A percentile compares a stretch with the other conserved stretches of the same genome.
These are phyloP conservation scores for Drosophila infuscata DNA, from an alignment of 2,888 invertebrate genomes.

Conservation along the genomic window DNA sequence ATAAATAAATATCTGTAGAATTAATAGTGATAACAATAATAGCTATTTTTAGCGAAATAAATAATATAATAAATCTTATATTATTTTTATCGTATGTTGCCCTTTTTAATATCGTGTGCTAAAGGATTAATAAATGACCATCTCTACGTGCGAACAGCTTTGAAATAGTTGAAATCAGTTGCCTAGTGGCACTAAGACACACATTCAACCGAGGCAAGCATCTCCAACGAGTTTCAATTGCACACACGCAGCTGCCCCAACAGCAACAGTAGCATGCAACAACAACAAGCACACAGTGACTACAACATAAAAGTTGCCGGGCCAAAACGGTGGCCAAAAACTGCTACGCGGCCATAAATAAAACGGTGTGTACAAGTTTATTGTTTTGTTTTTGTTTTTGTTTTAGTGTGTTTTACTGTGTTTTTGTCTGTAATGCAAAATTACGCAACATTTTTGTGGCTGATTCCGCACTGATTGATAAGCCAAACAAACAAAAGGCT, in stretches of 20 bases:
- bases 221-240: conserved; percentile 57
- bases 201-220: conserved; percentile 45
- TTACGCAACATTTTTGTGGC: conserved; percentile 61
- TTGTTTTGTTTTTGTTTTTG: conserved; percentile 14
- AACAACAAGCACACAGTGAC: conserved; percentile 11
- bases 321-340: conserved; percentile 62
- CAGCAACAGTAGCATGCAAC: conserved; percentile 9
- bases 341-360: conserved; percentile 61
- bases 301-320: conserved; percentile 52
- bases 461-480: conserved; percentile 71
- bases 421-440: conserved; percentile 55
- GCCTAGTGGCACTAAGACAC: conserved; percentile 61
- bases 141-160: conserved; percentile 27
- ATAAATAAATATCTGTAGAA: neutral
- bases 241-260: conserved; percentile 56
- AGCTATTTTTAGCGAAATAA: neutral
- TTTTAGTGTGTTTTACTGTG: conserved; percentile 10
- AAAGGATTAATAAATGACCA: conserved; percentile 10
- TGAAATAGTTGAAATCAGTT: conserved; percentile 43
- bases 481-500: conserved; percentile 56
- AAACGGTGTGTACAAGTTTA: conserved; percentile 52
- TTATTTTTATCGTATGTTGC: no score
- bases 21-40: neutral
- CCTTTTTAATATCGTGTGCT: neutral
- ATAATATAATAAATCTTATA: no score